Percentiles rank a stretch among this genome's conserved stretches.
These are phyloP conservation scores for Calonectris borealis DNA, from an alignment of 2,113 vertebrate genomes.

Conservation along the genomic window DNA sequence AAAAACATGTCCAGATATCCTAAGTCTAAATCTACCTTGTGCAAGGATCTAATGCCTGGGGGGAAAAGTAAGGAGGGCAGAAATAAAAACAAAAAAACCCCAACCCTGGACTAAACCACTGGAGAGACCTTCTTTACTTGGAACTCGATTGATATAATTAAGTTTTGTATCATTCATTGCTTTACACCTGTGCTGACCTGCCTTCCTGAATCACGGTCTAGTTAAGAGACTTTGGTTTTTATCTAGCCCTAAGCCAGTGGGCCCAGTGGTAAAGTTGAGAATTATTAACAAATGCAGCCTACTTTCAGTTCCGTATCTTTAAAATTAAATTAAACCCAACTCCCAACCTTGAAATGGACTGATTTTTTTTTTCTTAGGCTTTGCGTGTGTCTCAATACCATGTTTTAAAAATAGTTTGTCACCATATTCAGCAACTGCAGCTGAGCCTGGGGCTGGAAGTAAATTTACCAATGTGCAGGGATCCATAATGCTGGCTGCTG, in stretches of 20 bases:
- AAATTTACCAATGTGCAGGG: neutral
- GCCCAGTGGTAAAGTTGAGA: neutral
- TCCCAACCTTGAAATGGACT: neutral
- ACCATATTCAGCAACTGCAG: neutral
- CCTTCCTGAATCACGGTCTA: neutral
- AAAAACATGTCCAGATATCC: neutral
- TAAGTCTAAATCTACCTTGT: neutral
- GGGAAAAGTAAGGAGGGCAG: neutral
- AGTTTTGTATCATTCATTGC: neutral
- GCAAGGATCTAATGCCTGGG: neutral
- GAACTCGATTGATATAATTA: neutral
- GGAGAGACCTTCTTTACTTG: neutral
- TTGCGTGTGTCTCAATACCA: neutral
- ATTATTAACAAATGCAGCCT: neutral
- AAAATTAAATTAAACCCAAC: neutral
- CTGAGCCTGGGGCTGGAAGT: neutral
- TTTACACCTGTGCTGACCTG: neutral
- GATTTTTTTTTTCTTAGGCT: neutral
- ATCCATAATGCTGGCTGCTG: conserved; percentile 2
- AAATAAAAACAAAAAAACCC: neutral
- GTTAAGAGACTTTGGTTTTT: neutral
- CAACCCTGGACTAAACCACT: neutral
- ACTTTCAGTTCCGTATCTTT: neutral
- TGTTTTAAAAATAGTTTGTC: neutral
- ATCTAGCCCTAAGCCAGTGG: neutral